phyloP scores from a whole-genome alignment of 2,888 invertebrate genomes.

The Girardia tigrina region DNA sequence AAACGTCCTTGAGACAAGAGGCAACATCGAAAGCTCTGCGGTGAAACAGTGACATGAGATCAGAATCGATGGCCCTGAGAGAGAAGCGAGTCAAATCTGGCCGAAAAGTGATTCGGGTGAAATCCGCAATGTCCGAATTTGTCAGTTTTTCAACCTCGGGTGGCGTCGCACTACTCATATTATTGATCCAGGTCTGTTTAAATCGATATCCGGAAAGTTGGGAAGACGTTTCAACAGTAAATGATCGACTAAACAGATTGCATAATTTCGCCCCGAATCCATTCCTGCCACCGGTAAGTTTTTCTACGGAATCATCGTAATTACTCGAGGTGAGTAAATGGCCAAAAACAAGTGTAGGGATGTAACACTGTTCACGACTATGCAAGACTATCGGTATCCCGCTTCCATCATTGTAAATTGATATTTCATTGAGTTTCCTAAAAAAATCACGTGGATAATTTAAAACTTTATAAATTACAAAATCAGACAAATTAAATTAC shows the following conservation, averaged over 20 bases:
- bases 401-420: slow-evolving; percentile 88
- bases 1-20: slow-evolving; percentile 70
- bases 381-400: slow-evolving; percentile 94
- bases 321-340: slow-evolving; percentile 93
- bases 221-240: slow-evolving; percentile 81
- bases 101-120: slow-evolving; percentile 66
- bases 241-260: slow-evolving; percentile 91
- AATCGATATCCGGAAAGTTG: slow-evolving; percentile 68
- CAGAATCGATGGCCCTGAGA: slow-evolving; percentile 79
- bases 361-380: slow-evolving; percentile 85
- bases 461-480: too few species aligned
- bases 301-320: slow-evolving; percentile 91
- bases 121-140: slow-evolving; percentile 43
- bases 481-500: too few species aligned
- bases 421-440: slow-evolving; percentile 79
- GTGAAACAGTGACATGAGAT: slow-evolving; percentile 77
- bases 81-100: slow-evolving; percentile 87
- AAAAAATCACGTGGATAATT: too few species aligned
- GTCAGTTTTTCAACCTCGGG: slow-evolving; percentile 62
- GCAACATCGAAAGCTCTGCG: slow-evolving; percentile 88
- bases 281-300: slow-evolving; percentile 76
- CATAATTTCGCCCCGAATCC: slow-evolving; percentile 97
- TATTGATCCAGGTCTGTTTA: slow-evolving; percentile 80
- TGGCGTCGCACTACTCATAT: slow-evolving; percentile 81
- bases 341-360: slow-evolving; percentile 97